phyloP scores from a whole-genome alignment of 2,113 vertebrate species.

The Python bivittatus region DNA sequence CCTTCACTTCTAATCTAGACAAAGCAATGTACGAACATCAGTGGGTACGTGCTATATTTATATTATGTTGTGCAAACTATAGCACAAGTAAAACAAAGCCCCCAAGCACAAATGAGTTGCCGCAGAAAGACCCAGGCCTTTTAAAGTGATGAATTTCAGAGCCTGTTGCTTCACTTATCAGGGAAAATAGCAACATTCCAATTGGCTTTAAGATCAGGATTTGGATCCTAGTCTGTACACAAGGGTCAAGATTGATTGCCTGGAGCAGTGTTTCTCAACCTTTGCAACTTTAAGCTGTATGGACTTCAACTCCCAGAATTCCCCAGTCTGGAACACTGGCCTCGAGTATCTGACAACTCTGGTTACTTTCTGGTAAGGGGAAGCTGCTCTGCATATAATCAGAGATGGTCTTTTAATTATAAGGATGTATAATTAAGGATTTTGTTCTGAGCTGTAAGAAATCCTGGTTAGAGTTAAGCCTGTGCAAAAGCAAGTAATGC shows the following conservation, averaged over 20 bases:
- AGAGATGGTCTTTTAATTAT: neutral
- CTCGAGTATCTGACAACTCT: neutral
- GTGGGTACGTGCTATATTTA: neutral
- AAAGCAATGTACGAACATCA: neutral
- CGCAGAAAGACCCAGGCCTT: neutral
- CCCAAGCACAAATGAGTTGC: neutral
- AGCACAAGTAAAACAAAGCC: neutral
- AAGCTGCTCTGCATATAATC: neutral
- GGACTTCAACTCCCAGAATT: too few species aligned
- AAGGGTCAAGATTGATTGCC: conserved; percentile 23
- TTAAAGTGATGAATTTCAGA: neutral
- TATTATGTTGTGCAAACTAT: neutral
- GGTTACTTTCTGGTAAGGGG: neutral
- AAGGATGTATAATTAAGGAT: neutral
- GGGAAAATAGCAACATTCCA: conserved; percentile 40
- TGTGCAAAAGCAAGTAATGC: neutral
- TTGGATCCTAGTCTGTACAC: conserved; percentile 61
- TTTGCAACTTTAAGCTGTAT: too few species aligned
- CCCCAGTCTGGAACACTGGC: too few species aligned
- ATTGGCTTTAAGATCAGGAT: conserved; percentile 59
- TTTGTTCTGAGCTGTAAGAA: neutral
- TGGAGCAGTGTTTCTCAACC: too few species aligned
- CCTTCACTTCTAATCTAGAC: neutral
- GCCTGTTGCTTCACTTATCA: conserved; percentile 14
- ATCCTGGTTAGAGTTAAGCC: neutral